Evolutionary conservation across 2,113 vertebrate species (phyloP).

Genomic region (Beaufortia kweichowensis): DNA sequence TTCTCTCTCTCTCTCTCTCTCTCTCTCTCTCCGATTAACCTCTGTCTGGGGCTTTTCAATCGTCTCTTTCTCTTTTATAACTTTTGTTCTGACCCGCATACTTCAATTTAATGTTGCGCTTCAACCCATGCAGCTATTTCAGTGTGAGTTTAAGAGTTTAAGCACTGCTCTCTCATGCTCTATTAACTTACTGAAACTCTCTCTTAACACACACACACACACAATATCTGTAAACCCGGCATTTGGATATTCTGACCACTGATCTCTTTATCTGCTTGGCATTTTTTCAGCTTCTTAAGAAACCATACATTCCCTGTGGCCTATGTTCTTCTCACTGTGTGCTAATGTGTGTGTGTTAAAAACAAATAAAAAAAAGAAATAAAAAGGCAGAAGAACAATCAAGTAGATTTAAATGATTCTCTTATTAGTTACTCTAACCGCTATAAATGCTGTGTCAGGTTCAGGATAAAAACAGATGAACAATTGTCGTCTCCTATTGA

Average conservation of each 20-base stretch:
- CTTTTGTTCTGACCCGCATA: background rate
- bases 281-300: too few species aligned
- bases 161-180: background rate
- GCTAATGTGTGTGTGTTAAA: too few species aligned
- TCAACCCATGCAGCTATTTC: background rate
- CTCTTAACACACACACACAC: too few species aligned
- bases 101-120: background rate
- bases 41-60: conserved; percentile 30
- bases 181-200: background rate
- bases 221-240: too few species aligned
- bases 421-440: background rate
- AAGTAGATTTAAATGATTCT: background rate
- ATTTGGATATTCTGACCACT: too few species aligned
- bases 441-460: background rate
- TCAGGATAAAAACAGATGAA: background rate
- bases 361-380: too few species aligned
- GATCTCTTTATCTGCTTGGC: too few species aligned
- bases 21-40: background rate
- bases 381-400: too few species aligned
- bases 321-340: too few species aligned
- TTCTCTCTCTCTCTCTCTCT: conserved; percentile 23
- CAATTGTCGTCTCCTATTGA: background rate
- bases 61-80: background rate
- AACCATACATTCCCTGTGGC: too few species aligned
- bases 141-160: background rate